Evolutionary conservation across 2,888 invertebrate species (phyloP), one percentile per base, ranked within the genome.

Genomic region (Baronia brevicornis): DNA sequence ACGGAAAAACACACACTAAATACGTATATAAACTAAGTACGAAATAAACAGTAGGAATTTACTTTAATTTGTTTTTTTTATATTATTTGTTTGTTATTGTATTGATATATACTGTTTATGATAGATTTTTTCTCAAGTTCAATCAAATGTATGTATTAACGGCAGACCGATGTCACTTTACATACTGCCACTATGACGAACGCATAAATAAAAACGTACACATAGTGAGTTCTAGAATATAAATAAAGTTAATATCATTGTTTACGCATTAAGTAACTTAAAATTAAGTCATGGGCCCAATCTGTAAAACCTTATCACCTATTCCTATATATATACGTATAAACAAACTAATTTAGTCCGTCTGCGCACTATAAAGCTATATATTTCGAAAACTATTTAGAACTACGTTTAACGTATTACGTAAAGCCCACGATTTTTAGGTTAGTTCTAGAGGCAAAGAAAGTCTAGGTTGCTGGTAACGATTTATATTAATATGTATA

Each of bases 221-320:
- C 39, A 27, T 39, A 33, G 43, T 41, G 46, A 44, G 38, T 28
- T 34, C 28, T 27, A 39, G 39, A 40, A 44, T 47, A 44, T 22
- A 52, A 43, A 44, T 42, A 25, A 44, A 38, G 39, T 39, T 36
- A 41, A 45, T 39, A 41, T 51, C 52, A 54, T 52, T 52, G 49
- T 49, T 44, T 35, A 37, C 9, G 21, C 27, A 46, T 34, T 56
- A 71, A 67, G 68, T 65, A 77, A 80, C 78, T 77, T 79, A 77
- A 63, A 50, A 53, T 69, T 77, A 82, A 78, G 82, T 82, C 82
- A 82, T 82, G 82, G 80, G 80, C 79, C 77, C 80, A 64, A 71
- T 66, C 78, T 75, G 74, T 66, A 72, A 71, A 73, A 74, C 56
- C 73, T 74, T 75, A 73, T 59, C 44, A 41, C 41, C 60, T 71